Base-by-base conservation (phyloP, 1,140 invertebrate genomes). In the Pseudomyrmex sp. region DNA sequence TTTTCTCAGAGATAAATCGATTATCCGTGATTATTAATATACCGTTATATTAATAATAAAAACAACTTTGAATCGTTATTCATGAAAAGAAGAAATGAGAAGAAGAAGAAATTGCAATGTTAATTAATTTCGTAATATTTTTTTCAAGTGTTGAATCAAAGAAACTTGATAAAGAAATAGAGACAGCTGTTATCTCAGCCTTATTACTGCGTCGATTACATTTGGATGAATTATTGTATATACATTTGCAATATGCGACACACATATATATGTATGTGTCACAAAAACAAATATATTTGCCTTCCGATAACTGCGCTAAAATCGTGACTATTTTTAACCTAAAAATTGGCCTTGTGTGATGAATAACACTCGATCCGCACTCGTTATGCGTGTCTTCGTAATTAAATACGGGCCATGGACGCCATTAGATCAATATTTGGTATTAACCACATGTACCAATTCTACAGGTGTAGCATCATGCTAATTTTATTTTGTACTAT, bases 271-370 rank as follows among this genome's bases (percentile, higher is more conserved):
- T 35, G 5, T 35, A 35, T 0, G 5, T 35, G 48, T 12, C n/a
- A 44, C n/a, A 20, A 76, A 65, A 65, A 76, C 48, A 26, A 9
- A 66, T 48, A 26, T 66, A 20, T 52, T 77, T 66, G 26, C 18
- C 10, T 26, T 15, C 18, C 18, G 35, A 77, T 77, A 77, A 66
- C 10, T n/a, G 23, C 18, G 20, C 20, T 61, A 26, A 26, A 35
- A 35, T 35, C n/a, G n/a, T 48, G 9, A 35, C 62, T 76, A 76
- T 54, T 63, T 76, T 76, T 76, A 75, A 46, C 20, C 44, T 62
- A 62, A 75, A 70, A 75, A 15, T 13, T n/a, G 58, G 70, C 35
- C 10, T 59, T 56, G 44, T 2, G 54, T 35, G 23, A 74, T 74
- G 56, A 74, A 26, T 54, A 76, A 54, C 74, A 54, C 23, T 76